Evolutionary conservation across 2,888 invertebrate species (phyloP).

Genomic region (Lasioglossum vierecki): DNA sequence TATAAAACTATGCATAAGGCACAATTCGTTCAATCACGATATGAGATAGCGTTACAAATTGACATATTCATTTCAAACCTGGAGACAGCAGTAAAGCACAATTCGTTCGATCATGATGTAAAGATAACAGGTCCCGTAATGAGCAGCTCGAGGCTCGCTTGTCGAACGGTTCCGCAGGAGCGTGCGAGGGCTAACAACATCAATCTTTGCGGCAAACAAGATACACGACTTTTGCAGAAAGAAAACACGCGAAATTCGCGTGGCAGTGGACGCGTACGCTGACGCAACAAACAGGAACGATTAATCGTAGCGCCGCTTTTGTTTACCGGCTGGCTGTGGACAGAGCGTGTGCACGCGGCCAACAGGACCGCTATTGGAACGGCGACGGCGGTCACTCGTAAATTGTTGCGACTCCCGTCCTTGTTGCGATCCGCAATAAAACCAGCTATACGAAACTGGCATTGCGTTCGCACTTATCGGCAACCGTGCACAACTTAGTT

Average conservation of each 20-base stretch:
- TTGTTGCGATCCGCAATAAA: conserved; percentile 29
- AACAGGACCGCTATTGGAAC: background rate
- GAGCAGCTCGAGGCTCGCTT: background rate
- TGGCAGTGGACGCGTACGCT: background rate
- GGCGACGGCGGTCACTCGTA: background rate
- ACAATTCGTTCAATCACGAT: background rate
- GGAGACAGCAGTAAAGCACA: background rate
- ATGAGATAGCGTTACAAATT: background rate
- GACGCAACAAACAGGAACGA: background rate
- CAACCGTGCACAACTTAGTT: conserved; percentile 40
- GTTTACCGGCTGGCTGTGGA: background rate
- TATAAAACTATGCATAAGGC: background rate
- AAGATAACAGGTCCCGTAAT: background rate
- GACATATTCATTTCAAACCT: background rate
- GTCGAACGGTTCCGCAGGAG: background rate
- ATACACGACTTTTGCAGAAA: background rate
- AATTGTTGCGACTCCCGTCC: background rate
- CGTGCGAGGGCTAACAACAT: background rate
- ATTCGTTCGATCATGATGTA: background rate
- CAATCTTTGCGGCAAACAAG: background rate
- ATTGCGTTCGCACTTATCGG: conserved; percentile 34
- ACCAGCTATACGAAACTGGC: conserved; percentile 30
- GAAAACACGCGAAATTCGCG: background rate
- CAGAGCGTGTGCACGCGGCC: background rate
- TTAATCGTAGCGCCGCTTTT: background rate